These are phyloP conservation scores for Ptychodera flava DNA, from an alignment of 35 echinoderm and acorn worm species.

Conservation along the genomic window DNA sequence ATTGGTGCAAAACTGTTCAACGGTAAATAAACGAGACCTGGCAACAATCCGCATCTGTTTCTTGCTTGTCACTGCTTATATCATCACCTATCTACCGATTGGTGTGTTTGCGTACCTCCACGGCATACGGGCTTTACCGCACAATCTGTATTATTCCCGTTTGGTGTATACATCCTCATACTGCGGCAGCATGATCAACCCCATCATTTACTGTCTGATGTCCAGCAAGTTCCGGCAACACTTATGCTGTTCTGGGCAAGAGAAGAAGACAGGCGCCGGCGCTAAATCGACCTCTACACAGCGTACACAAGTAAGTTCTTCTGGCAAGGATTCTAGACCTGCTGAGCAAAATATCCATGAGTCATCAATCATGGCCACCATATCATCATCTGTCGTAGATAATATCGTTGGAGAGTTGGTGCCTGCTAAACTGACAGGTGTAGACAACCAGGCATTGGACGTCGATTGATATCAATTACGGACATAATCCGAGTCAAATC, in stretches of 20 bases:
- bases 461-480: too few relatives aligned
- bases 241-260: neutral
- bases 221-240: neutral
- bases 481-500: too few relatives aligned
- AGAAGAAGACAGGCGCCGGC: too few relatives aligned
- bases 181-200: neutral
- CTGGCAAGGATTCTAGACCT: too few relatives aligned
- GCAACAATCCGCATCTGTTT: neutral
- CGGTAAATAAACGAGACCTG: neutral
- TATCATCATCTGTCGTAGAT: too few relatives aligned
- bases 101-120: neutral
- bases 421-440: too few relatives aligned
- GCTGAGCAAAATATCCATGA: too few relatives aligned
- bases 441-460: too few relatives aligned
- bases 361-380: too few relatives aligned
- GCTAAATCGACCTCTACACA: too few relatives aligned
- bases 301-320: too few relatives aligned
- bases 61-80: neutral
- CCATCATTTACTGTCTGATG: neutral
- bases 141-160: neutral
- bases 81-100: neutral
- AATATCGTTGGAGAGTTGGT: too few relatives aligned
- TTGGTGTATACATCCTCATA: neutral
- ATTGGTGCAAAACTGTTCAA: neutral
- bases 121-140: neutral